These are phyloP conservation scores for Myzus persicae DNA, from an alignment of 1,140 invertebrate species.

Conservation along the genomic window DNA sequence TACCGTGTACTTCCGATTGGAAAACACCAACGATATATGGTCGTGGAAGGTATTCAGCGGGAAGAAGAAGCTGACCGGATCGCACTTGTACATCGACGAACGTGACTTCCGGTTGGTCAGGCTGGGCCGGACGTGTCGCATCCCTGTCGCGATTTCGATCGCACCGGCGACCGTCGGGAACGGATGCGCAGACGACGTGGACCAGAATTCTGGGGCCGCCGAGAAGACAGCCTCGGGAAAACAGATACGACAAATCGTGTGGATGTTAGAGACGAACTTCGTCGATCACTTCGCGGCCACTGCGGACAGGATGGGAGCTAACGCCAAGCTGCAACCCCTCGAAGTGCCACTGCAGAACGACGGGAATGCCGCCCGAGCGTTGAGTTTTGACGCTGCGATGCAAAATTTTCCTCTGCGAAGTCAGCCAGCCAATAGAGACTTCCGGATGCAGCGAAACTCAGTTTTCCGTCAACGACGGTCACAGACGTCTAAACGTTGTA, in stretches of 20 bases:
- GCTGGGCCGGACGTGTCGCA: conserved; percentile 12
- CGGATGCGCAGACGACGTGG: not conserved
- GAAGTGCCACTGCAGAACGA: not conserved
- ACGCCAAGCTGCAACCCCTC: conserved; percentile 13
- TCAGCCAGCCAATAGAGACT: not conserved
- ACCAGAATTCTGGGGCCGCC: not conserved
- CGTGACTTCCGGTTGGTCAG: not conserved
- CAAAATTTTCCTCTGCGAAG: not conserved
- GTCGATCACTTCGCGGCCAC: conserved; percentile 24
- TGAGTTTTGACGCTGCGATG: not conserved
- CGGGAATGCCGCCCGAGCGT: not conserved
- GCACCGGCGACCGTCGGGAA: not conserved
- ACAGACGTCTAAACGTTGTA: not conserved
- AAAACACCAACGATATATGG: conserved; percentile 44
- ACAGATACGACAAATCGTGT: not conserved
- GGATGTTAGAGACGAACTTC: conserved; percentile 38
- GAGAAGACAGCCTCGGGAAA: fast-evolving
- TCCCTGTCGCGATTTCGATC: not conserved
- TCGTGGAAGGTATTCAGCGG: not conserved
- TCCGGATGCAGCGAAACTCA: not conserved
- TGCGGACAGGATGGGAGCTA: not conserved
- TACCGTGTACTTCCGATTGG: not conserved
- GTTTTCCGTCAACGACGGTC: not conserved
- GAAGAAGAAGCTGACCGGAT: not conserved
- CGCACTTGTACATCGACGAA: not conserved